Conservation (phyloP, 2,113 vertebrate genomes). For the Grammomys surdaster region DNA sequence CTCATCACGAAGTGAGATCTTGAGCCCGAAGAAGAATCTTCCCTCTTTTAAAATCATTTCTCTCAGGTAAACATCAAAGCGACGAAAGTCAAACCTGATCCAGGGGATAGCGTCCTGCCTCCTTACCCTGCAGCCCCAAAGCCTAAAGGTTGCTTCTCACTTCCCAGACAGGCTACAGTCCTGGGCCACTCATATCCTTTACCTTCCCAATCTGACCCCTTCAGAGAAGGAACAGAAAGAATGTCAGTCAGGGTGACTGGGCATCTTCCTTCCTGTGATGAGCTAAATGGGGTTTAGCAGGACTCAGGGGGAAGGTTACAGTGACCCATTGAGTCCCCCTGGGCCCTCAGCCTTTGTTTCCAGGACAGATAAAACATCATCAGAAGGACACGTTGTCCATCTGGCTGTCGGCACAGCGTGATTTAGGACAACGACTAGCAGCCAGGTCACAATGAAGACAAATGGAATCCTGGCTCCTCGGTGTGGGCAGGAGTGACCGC, state of each 20-base stretch:
- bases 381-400: not conserved
- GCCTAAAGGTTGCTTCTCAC: not conserved
- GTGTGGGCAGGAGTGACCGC: conserved; percentile 75
- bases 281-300: not conserved
- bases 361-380: not conserved
- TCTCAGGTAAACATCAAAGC: not conserved
- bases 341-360: not conserved
- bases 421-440: conserved; percentile 57
- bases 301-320: not conserved
- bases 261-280: not conserved
- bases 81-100: no score
- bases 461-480: conserved; percentile 60
- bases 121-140: not conserved
- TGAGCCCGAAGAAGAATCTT: not conserved
- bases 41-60: not conserved
- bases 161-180: not conserved
- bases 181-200: not conserved
- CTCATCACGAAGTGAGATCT: not conserved
- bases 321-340: not conserved
- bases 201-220: not conserved
- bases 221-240: not conserved
- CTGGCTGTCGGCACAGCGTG: conserved; percentile 58
- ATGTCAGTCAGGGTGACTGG: not conserved
- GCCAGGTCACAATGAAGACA: conserved; percentile 75
- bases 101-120: not conserved